A percentile compares a stretch with the other conserved stretches of the same genome.
Conservation (phyloP, 2,888 invertebrate genomes). For the Heliconius ethilla region DNA sequence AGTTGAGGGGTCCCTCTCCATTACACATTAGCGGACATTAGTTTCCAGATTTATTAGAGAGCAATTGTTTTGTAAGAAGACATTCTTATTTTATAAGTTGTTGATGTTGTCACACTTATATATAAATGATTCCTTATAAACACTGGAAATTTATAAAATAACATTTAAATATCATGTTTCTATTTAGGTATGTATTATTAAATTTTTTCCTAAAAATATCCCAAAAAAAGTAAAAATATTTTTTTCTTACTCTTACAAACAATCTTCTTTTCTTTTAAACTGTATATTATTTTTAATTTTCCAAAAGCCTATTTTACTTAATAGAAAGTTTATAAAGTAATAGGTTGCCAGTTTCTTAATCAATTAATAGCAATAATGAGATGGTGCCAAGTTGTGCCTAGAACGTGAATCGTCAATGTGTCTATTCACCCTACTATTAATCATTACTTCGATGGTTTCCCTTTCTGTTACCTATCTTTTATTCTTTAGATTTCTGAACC, state of each 20-base stretch:
- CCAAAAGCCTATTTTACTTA: neutral
- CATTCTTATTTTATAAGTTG: neutral
- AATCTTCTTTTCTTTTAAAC: neutral
- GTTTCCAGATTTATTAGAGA: slow-evolving; percentile 37
- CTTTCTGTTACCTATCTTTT: slow-evolving; percentile 39
- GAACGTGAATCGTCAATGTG: slow-evolving; percentile 64
- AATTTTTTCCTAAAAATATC: too few relatives aligned
- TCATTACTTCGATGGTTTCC: slow-evolving; percentile 60
- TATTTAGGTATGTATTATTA: too few relatives aligned
- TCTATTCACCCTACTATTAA: slow-evolving; percentile 66
- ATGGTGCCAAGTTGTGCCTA: slow-evolving; percentile 67
- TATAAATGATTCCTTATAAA: neutral
- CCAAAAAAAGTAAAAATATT: neutral
- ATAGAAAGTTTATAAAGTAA: neutral
- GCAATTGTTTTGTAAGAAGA: slow-evolving; percentile 5
- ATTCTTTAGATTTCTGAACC: slow-evolving; percentile 44
- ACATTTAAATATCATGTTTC: too few relatives aligned
- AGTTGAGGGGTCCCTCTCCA: slow-evolving; percentile 54
- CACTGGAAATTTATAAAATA: too few relatives aligned
- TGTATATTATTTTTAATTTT: neutral
- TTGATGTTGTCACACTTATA: neutral
- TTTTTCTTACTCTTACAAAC: neutral
- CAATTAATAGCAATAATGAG: slow-evolving; percentile 22
- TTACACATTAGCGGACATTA: slow-evolving; percentile 59
- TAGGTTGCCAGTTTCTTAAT: slow-evolving; percentile 25